Percentiles rank a stretch among this genome's conserved stretches.
phyloP scores from a whole-genome alignment of 2,113 vertebrate genomes.

The Phodopus roborovskii region DNA sequence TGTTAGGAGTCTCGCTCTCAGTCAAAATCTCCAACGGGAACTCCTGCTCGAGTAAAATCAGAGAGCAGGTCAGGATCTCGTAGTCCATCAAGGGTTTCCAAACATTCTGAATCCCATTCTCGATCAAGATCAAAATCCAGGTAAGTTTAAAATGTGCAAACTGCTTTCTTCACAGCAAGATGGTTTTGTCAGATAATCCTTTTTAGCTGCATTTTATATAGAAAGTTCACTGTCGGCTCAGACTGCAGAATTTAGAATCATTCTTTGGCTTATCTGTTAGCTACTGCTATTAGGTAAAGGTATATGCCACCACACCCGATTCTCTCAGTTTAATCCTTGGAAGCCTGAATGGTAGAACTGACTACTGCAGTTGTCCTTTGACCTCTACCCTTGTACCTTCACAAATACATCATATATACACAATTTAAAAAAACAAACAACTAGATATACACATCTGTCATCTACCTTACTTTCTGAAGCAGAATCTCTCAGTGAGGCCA shows the following conservation, averaged over 20 bases:
- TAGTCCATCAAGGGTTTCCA: slow-evolving; percentile 93
- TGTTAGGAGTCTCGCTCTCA: slow-evolving; percentile 95
- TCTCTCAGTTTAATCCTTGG: background rate
- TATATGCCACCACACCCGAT: background rate
- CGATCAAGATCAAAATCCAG: slow-evolving; percentile 95
- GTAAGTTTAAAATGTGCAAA: slow-evolving; percentile 82
- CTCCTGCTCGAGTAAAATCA: slow-evolving; percentile 93
- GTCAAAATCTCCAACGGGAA: slow-evolving; percentile 95
- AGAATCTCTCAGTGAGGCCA: background rate
- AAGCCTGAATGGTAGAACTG: background rate
- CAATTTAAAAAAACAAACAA: background rate
- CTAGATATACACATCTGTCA: background rate
- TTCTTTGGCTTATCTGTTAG: background rate
- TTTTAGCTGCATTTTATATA: background rate
- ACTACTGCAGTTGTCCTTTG: background rate
- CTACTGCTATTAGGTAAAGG: background rate
- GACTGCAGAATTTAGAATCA: background rate
- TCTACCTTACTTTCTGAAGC: background rate
- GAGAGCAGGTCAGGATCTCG: slow-evolving; percentile 94
- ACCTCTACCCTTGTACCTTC: background rate
- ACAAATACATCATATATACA: background rate
- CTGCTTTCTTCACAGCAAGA: slow-evolving; percentile 11
- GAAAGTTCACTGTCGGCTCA: slow-evolving; percentile 5
- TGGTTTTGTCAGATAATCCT: background rate
- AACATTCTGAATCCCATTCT: slow-evolving; percentile 93